These are phyloP conservation scores for Phenganax marumi DNA, from an alignment of 92 coral and sea anemone genomes.

Conservation along the genomic window DNA sequence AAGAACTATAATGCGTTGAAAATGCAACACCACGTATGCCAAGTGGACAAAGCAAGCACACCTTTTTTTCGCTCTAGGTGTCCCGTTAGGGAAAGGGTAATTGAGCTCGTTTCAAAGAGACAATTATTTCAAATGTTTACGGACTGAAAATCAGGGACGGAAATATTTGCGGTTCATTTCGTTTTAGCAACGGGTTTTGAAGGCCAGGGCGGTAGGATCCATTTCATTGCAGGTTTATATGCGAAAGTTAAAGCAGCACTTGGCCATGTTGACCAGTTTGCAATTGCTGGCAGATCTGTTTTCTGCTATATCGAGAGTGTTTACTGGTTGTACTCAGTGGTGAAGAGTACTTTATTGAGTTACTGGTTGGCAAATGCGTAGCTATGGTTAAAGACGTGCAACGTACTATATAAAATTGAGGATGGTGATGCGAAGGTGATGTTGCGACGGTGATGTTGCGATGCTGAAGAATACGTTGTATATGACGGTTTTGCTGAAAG, in stretches of 20 bases:
- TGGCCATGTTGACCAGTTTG: background rate
- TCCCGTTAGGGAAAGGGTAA: conserved; percentile 23
- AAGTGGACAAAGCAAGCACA: conserved; percentile 33
- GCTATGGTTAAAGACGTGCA: background rate
- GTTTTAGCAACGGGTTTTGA: conserved; percentile 9
- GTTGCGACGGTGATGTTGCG: background rate
- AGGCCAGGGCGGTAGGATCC: conserved; percentile 7
- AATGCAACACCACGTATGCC: conserved; percentile 15
- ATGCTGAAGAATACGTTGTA: background rate
- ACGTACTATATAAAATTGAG: background rate
- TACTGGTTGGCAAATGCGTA: background rate
- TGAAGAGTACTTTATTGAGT: background rate
- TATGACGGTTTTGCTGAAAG: background rate
- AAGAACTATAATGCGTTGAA: conserved; percentile 27
- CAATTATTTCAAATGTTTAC: conserved; percentile 3
- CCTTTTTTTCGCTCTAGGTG: conserved; percentile 29
- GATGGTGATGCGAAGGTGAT: background rate
- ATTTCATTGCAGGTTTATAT: conserved; percentile 14
- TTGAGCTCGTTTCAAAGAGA: conserved; percentile 24
- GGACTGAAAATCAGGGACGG: conserved; percentile 19
- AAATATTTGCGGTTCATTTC: conserved; percentile 18
- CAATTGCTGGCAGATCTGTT: background rate
- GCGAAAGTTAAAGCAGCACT: background rate
- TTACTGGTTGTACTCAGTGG: background rate
- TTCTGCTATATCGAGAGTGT: no score